Conservation (phyloP, 2,888 invertebrate species). For the Bruchidius siliquastri region DNA sequence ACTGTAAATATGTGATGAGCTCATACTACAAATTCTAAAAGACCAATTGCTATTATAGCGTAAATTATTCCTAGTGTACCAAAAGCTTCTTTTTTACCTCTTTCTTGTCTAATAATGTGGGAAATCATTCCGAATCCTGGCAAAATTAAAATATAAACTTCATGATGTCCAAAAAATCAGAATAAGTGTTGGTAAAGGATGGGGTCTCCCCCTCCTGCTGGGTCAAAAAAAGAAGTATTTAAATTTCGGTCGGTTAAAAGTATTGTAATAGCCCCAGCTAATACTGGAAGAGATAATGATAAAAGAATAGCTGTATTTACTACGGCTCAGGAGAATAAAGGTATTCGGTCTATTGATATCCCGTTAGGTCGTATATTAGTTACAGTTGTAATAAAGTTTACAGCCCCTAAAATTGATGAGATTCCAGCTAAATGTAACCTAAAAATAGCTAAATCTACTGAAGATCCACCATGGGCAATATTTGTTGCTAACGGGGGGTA, state of each 20-base stretch:
- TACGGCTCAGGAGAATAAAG: constrained; percentile 72
- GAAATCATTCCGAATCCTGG: constrained; percentile 65
- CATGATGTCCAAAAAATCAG: constrained; percentile 85
- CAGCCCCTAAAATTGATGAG: constrained; percentile 67
- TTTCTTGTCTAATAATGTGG: constrained; percentile 70
- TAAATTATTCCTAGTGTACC: constrained; percentile 13
- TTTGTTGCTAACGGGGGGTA: constrained; percentile 16
- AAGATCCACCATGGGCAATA: constrained; percentile 10
- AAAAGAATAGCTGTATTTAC: constrained; percentile 62
- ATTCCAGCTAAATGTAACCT: constrained; percentile 70
- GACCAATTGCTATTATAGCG: constrained; percentile 76
- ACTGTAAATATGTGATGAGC: constrained; percentile 83
- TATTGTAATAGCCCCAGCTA: constrained; percentile 79
- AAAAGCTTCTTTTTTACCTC: constrained; percentile 43
- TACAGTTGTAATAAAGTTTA: constrained; percentile 76
- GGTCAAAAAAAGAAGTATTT: constrained; percentile 79
- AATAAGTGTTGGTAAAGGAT: constrained; percentile 79
- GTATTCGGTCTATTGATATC: constrained; percentile 60
- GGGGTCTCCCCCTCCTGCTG: constrained; percentile 74
- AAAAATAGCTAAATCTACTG: constrained; percentile 71
- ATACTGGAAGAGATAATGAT: constrained; percentile 65
- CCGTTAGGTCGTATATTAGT: constrained; percentile 64
- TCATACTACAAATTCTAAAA: constrained; percentile 80
- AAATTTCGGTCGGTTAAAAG: constrained; percentile 73
- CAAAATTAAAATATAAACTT: constrained; percentile 66